Base-by-base conservation (phyloP, 2,797 vertebrate species). In the Australoheros facetus region DNA sequence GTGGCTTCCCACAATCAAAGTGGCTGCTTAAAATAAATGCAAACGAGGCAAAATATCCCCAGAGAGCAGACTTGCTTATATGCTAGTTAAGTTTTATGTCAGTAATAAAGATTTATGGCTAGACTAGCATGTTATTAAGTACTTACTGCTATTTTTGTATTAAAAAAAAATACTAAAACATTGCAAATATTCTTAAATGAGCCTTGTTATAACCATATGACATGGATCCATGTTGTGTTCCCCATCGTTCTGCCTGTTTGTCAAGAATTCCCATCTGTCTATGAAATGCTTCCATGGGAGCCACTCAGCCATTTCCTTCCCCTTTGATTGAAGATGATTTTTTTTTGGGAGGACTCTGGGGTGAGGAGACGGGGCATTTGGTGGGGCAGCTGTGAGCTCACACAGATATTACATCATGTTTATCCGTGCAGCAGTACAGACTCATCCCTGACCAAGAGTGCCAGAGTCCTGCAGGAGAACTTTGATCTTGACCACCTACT, bases 331-430 rank as follows among this genome's bases (percentile, higher is more conserved):
- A 73, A 79, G 84, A 84, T 26, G 60, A 54, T 56, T 78, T 39
- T 34, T 7, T 37, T 37, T 37, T 7, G 7, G 7, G 4, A 59
- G 55, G 81, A 80, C 74, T 42, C 69, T 10, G 39, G 72, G 86
- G 79, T 81, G 85, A 91, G 87, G 73, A 62, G 70, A 80, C 60
- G 4, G 56, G 58, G 62, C 75, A 84, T 73, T 45, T 2, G 6
- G 81, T 28, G 76, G 85, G 89, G 85, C 79, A 85, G 70, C 79
- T 56, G 77, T 56, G 5, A 39, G 58, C 81, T 84, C 88, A 69
- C 83, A 19, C 64, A 83, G 87, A 84, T 88, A 86, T 91, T 83
- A 88, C 82, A 92, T 91, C 91, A 82, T 90, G 88, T 90, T 88
- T 88, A 71, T 83, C 32, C n/a, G 7, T 72, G 60, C 55, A 57